Conservation (phyloP, 2,888 invertebrate species). For the Lycocerus yunnanus region DNA sequence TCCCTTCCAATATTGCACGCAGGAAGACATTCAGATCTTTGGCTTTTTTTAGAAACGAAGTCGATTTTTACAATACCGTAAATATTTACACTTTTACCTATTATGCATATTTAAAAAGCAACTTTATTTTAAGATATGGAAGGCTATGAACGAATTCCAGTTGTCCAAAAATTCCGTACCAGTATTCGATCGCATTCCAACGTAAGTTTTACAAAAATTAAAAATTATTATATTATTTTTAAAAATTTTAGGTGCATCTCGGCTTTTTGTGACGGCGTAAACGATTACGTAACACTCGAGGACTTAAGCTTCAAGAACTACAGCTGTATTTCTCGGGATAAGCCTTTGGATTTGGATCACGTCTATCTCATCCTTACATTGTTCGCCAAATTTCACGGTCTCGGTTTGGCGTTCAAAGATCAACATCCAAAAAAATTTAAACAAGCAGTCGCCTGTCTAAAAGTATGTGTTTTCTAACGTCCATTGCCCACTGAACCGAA, state of each 20-base stretch:
- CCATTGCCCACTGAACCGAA: not conserved
- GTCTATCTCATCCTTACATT: conserved; percentile 48
- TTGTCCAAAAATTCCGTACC: conserved; percentile 39
- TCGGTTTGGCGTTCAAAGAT: conserved; percentile 56
- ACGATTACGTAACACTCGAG: conserved; percentile 55
- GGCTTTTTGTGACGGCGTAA: conserved; percentile 50
- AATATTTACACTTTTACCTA: not conserved
- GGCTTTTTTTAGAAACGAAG: conserved; percentile 74
- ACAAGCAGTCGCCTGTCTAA: conserved; percentile 35
- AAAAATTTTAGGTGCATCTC: conserved; percentile 45
- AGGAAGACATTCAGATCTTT: conserved; percentile 67
- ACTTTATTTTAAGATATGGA: conserved; percentile 50
- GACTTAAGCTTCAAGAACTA: conserved; percentile 52
- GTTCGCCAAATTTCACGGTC: conserved; percentile 56
- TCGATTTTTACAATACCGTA: conserved; percentile 64
- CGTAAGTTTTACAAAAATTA: conserved; percentile 36
- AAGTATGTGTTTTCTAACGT: conserved; percentile 37
- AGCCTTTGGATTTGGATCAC: conserved; percentile 45
- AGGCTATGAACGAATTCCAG: conserved; percentile 55
- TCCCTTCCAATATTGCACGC: conserved; percentile 66
- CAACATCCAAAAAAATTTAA: conserved; percentile 51
- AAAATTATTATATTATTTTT: not conserved
- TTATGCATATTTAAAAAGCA: not conserved
- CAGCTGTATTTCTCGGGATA: conserved; percentile 44
- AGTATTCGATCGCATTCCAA: conserved; percentile 40